Base-by-base conservation (phyloP, 2,888 invertebrate species). In the Drosophila melanosoma region DNA sequence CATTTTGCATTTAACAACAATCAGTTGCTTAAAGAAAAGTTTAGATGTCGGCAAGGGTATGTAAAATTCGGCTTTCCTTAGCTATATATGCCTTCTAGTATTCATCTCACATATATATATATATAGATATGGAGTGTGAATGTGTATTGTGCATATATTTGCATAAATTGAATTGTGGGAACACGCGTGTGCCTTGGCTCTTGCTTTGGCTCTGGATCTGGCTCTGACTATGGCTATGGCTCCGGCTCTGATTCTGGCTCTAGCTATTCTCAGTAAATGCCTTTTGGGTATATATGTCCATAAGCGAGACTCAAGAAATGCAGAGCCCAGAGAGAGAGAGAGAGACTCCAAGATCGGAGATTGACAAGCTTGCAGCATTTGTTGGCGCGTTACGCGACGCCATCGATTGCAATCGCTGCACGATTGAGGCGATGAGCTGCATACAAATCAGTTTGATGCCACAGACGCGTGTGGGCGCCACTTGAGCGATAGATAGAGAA, bases 281-380 rank as follows among this genome's bases (percentile, higher is more conserved):
- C 29, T 15, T 20, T 15, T 15, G 29, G 8, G 63, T 51, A 54
- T 51, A 54, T 29, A 58, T 23, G 53, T 29, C 52, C 63, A 56
- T 36, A 40, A 26, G 23, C 40, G 29, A 42, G 70, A 35, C 29
- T 51, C 12, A 15, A 33, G 42, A 48, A 35, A 70, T 70, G 69
- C 53, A 49, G 48, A 42, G 54, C 15, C 54, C 17, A 49, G 29
- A 45, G 26, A 45, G 23, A 23, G 54, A 23, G 45, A 12, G 15
- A 45, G 23, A 23, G 54, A 54, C 26, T 54, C 66, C 52, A 10
- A 15, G 20, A 42, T 29, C 42, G 17, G 29, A 53, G 64, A 73
- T 76, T 84, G 87, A 84, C 85, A 84, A 82, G 87, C 85, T 84
- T 81, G 81, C 76, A 79, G 82, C 87, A 72, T 82, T 83, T 69